Base-by-base conservation (phyloP, 2,113 vertebrate species). In the Copsychus sechellarum region DNA sequence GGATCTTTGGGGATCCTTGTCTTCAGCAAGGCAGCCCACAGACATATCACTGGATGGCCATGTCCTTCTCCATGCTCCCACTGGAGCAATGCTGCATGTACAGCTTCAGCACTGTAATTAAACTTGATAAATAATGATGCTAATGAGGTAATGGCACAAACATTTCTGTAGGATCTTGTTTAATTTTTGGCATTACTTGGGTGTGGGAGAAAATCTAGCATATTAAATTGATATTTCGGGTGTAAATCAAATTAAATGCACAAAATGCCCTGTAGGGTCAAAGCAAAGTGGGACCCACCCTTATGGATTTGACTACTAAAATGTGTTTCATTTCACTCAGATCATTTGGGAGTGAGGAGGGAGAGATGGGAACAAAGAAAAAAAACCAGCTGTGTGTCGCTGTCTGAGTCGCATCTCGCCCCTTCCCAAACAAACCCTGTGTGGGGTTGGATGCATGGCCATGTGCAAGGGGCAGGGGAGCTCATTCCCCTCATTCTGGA, bases 231-330 rank as follows among this genome's bases (percentile, higher is more conserved):
- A 71, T 57, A 67, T 84, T 96, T 91, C 4, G 8, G 20, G 92
- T 90, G 71, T 83, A 96, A 96, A 95, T 88, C 82, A 90, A 96
- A 81, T 81, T 60, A 92, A 95, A 93, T 48, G 71, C 67, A 93
- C 90, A 70, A 94, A 93, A 88, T 36, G 38, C 56, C 72, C 90
- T 1, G 5, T 93, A 88, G 90, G 71, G 82, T 88, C 87, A 72
- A 38, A 95, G 89, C 70, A 76, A n/a, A 89, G 34, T 20, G 67
- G 64, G 90, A 86, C 64, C 56, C 92, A 94, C 79, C 85, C 90
- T 78, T 43, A 90, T 2, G 6, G 83, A 90, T 83, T 81, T 73
- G 82, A 81, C 93, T 93, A 64, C 76, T 78, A 53, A 95, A 93
- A 90, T 53, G 40, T 33, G 17, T 48, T 93, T 95, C 22, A 19